These are phyloP conservation scores for Tichodroma muraria DNA, from an alignment of 2,113 vertebrate species.

Conservation along the genomic window DNA sequence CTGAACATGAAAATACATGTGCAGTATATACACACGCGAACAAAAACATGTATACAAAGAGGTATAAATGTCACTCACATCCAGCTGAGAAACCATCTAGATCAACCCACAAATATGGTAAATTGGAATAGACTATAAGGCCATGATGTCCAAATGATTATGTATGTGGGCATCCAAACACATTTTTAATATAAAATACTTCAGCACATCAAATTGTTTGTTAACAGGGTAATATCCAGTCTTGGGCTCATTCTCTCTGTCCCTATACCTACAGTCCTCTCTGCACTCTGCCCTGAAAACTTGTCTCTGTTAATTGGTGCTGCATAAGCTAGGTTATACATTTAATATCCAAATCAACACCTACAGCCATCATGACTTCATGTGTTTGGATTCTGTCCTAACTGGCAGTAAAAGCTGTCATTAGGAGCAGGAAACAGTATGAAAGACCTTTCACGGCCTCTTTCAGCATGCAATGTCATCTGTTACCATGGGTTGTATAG, in stretches of 20 bases:
- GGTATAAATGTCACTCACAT: background rate
- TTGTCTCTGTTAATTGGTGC: background rate
- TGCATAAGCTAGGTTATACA: constrained; percentile 20
- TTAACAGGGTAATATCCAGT: background rate
- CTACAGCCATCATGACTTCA: constrained; percentile 52
- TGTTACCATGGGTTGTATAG: constrained; percentile 67
- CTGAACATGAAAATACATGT: background rate
- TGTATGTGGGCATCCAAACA: background rate
- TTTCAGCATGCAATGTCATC: constrained; percentile 70
- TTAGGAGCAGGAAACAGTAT: constrained; percentile 60
- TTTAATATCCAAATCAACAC: constrained; percentile 62
- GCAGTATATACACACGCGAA: background rate
- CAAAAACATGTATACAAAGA: background rate
- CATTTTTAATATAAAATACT: background rate
- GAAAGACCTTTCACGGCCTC: constrained; percentile 68
- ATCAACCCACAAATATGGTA: background rate
- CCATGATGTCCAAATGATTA: background rate
- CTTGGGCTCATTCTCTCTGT: background rate
- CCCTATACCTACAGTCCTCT: background rate
- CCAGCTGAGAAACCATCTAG: background rate
- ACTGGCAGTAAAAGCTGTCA: constrained; percentile 66
- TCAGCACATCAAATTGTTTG: background rate
- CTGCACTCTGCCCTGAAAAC: background rate
- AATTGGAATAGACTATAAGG: background rate
- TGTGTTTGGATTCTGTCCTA: constrained; percentile 63